Evolutionary conservation across 2,888 invertebrate genomes (phyloP).

Genomic region (Drosophila mercatorum): DNA sequence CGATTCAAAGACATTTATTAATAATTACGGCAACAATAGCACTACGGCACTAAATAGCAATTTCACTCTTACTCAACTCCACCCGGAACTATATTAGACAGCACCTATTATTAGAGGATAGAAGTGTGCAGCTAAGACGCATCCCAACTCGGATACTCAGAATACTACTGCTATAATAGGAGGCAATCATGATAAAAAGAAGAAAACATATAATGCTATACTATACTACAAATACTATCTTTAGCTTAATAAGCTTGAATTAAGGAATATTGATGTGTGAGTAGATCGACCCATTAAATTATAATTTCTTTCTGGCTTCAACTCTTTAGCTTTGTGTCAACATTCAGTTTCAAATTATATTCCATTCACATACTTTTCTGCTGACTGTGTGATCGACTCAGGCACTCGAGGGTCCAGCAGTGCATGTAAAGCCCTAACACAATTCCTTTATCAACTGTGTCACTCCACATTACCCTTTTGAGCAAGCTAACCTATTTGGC

Average conservation of each 20-base stretch:
- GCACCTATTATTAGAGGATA: too few relatives aligned
- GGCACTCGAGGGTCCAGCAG: slow-evolving; percentile 21
- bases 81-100: too few relatives aligned
- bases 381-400: slow-evolving; percentile 11
- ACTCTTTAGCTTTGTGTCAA: neutral
- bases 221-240: neutral
- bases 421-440: slow-evolving; percentile 20
- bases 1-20: too few relatives aligned
- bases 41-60: too few relatives aligned
- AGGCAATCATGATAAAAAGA: too few relatives aligned
- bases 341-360: neutral
- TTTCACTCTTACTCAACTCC: too few relatives aligned
- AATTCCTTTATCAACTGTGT: slow-evolving; percentile 34
- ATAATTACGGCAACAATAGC: too few relatives aligned
- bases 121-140: too few relatives aligned
- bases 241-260: neutral
- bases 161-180: too few relatives aligned
- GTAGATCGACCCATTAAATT: neutral
- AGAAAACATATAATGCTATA: too few relatives aligned
- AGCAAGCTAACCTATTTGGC: slow-evolving; percentile 61
- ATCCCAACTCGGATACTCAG: too few relatives aligned
- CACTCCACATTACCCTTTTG: slow-evolving; percentile 27
- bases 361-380: slow-evolving; percentile 31
- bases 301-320: neutral
- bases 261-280: neutral